phyloP scores from a whole-genome alignment of 2,113 vertebrate genomes.

The Nycticorax nycticorax region DNA sequence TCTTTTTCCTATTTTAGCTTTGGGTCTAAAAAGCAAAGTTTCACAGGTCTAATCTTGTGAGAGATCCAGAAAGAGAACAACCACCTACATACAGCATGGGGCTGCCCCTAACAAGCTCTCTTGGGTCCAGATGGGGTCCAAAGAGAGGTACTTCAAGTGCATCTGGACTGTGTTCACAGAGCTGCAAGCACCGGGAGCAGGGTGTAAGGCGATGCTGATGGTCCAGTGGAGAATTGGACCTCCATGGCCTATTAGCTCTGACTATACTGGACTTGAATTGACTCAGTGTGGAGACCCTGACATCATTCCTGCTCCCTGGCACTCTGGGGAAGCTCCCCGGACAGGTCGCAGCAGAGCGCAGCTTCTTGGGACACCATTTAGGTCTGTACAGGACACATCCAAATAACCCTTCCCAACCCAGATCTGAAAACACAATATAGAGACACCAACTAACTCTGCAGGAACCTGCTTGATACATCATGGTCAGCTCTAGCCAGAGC shows the following conservation, averaged over 20 bases:
- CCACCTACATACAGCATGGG: neutral
- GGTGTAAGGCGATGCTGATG: neutral
- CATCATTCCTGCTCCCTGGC: neutral
- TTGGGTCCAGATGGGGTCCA: neutral
- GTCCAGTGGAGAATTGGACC: neutral
- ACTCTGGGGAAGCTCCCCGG: neutral
- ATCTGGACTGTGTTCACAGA: neutral
- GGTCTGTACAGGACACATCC: neutral
- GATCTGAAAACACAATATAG: neutral
- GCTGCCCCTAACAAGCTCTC: neutral
- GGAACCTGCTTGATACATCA: neutral
- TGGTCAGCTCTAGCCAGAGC: neutral
- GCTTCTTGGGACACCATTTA: neutral
- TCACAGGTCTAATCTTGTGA: neutral
- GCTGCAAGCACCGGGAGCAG: neutral
- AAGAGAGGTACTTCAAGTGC: neutral
- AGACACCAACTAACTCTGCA: neutral
- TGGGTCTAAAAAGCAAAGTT: neutral
- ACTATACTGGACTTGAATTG: neutral
- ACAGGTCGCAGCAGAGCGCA: neutral
- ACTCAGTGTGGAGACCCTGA: neutral
- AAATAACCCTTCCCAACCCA: neutral
- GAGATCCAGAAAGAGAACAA: neutral
- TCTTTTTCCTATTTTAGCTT: neutral
- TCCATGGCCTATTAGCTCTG: neutral